phyloP scores from a whole-genome alignment of 2,888 invertebrate genomes.

The Ametastegia equiseti region DNA sequence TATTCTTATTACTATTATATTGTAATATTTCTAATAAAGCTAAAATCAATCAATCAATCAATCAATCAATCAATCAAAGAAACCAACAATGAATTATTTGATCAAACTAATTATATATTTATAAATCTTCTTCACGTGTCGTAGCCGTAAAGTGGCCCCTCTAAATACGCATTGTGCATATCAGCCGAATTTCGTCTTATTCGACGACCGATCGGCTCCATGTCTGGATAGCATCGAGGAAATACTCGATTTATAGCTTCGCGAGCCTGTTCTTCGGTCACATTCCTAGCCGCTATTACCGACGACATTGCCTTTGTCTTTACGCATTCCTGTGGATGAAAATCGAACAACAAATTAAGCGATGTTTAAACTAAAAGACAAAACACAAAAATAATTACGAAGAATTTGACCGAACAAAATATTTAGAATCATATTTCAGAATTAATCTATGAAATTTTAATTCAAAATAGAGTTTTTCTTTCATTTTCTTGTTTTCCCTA shows the following conservation, averaged over 20 bases:
- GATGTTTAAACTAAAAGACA: background rate
- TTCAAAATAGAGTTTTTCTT: too few species aligned
- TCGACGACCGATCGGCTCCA: constrained; percentile 93
- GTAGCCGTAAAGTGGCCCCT: constrained; percentile 89
- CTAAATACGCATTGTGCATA: constrained; percentile 86
- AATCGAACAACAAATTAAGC: constrained; percentile 1
- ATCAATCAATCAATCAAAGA: background rate
- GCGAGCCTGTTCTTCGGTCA: constrained; percentile 84
- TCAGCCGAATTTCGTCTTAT: constrained; percentile 87
- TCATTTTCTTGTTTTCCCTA: too few species aligned
- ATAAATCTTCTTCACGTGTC: constrained; percentile 59
- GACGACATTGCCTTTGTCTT: constrained; percentile 92
- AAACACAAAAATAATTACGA: background rate
- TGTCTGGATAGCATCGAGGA: constrained; percentile 91
- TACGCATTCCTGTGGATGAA: constrained; percentile 87
- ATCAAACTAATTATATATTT: background rate
- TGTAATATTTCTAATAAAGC: too few species aligned
- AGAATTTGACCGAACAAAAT: too few species aligned
- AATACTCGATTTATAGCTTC: constrained; percentile 92
- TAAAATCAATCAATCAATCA: background rate
- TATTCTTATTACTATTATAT: too few species aligned
- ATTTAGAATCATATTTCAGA: too few species aligned
- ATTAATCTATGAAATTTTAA: too few species aligned
- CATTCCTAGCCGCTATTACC: constrained; percentile 88
- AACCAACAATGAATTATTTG: background rate